Evolutionary conservation across 2,888 invertebrate genomes (phyloP).

Genomic region (Gymnosoma rotundatum): DNA sequence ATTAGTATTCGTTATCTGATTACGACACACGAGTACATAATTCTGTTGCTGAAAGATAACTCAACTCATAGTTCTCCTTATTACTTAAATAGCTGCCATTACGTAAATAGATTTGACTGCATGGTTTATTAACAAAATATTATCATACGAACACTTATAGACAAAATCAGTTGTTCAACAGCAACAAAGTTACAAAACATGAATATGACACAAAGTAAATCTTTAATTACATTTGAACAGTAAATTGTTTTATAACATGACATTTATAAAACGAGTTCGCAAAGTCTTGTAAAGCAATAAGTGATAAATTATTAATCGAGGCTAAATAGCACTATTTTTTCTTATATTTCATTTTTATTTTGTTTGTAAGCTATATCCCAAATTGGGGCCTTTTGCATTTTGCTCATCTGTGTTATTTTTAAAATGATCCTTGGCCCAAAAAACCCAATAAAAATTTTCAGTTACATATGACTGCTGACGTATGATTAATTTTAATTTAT

Average conservation of each 20-base stretch:
- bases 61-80: conserved; percentile 4
- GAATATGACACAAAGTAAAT: conserved; percentile 41
- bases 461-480: too few relatives aligned
- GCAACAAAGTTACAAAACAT: conserved; percentile 7
- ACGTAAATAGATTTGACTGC: conserved; percentile 1
- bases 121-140: neutral
- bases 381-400: too few relatives aligned
- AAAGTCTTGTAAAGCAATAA: too few relatives aligned
- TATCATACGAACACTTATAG: neutral
- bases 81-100: neutral
- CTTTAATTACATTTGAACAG: conserved; percentile 2
- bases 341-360: too few relatives aligned
- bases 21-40: neutral
- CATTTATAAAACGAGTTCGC: neutral
- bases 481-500: too few relatives aligned
- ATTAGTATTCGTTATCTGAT: neutral
- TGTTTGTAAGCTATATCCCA: too few relatives aligned
- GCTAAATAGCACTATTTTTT: too few relatives aligned
- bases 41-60: neutral
- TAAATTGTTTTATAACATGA: neutral
- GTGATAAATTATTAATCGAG: too few relatives aligned
- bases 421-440: too few relatives aligned
- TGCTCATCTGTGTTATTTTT: too few relatives aligned
- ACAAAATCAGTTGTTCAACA: conserved; percentile 32
- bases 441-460: too few relatives aligned